These are phyloP conservation scores for Scophthalmus maximus DNA, from an alignment of 2,113 vertebrate species.

Conservation along the genomic window DNA sequence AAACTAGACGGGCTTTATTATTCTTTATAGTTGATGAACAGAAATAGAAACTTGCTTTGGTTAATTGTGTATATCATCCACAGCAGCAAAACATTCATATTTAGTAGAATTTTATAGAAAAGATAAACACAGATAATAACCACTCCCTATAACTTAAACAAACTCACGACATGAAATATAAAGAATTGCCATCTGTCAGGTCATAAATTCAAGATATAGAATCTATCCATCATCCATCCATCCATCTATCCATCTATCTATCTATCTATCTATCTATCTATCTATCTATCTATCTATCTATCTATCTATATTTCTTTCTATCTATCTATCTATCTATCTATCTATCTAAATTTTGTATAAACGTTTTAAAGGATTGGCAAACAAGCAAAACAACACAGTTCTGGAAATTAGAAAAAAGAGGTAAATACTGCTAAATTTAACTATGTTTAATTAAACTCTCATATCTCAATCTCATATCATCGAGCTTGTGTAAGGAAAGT, in stretches of 20 bases:
- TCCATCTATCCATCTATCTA: neutral
- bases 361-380: too few relatives aligned
- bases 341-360: too few relatives aligned
- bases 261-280: slow-evolving; percentile 6
- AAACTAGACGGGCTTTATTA: neutral
- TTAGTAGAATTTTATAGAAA: neutral
- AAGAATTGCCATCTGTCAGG: too few relatives aligned
- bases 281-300: neutral
- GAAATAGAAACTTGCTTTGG: slow-evolving; percentile 1
- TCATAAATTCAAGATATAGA: too few relatives aligned
- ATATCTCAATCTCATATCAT: neutral
- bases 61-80: too few relatives aligned
- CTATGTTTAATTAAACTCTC: neutral
- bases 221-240: neutral
- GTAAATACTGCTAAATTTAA: slow-evolving; percentile 12
- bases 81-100: neutral
- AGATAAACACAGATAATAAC: neutral
- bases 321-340: neutral
- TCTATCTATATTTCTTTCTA: neutral
- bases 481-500: slow-evolving; percentile 18
- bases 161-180: neutral
- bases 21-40: neutral
- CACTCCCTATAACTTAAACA: neutral
- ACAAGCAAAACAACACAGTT: neutral
- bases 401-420: neutral